Percentiles rank a stretch among this genome's conserved stretches.
phyloP scores from a whole-genome alignment of 2,888 invertebrate species.

The Lasioglossum marginatum region DNA sequence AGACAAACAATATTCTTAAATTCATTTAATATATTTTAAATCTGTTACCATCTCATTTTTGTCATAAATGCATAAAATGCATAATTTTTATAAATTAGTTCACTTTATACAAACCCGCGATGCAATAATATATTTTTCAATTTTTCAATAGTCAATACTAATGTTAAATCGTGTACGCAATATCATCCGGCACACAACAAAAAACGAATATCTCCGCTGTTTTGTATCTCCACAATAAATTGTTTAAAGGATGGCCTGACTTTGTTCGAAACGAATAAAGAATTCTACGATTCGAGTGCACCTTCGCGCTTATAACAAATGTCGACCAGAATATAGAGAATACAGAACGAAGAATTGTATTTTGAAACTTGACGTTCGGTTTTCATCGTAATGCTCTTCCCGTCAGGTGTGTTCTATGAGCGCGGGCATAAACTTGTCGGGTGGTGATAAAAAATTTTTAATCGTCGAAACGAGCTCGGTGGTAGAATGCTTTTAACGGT shows the following conservation, averaged over 20 bases:
- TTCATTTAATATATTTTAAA: too few relatives aligned
- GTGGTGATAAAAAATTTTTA: slow-evolving; percentile 59
- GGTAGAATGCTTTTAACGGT: slow-evolving; percentile 37
- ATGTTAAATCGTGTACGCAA: not conserved
- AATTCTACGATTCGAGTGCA: not conserved
- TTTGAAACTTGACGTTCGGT: slow-evolving; percentile 42
- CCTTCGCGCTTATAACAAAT: not conserved
- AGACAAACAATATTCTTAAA: not conserved
- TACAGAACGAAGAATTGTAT: slow-evolving; percentile 38
- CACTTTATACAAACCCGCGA: too few relatives aligned
- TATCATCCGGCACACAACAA: not conserved
- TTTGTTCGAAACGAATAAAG: not conserved
- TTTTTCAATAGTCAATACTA: not conserved
- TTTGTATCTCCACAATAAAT: not conserved
- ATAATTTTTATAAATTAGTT: too few relatives aligned
- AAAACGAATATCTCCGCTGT: not conserved
- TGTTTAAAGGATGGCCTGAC: not conserved
- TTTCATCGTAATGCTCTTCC: slow-evolving; percentile 55
- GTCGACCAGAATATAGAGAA: not conserved
- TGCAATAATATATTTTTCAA: not conserved
- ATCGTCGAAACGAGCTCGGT: slow-evolving; percentile 53
- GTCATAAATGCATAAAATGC: too few relatives aligned
- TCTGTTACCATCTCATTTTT: too few relatives aligned
- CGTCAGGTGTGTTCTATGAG: slow-evolving; percentile 64
- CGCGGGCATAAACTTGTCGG: slow-evolving; percentile 38